These are phyloP conservation scores for Eurosta solidaginis DNA, from an alignment of 1,140 invertebrate genomes.

Conservation along the genomic window DNA sequence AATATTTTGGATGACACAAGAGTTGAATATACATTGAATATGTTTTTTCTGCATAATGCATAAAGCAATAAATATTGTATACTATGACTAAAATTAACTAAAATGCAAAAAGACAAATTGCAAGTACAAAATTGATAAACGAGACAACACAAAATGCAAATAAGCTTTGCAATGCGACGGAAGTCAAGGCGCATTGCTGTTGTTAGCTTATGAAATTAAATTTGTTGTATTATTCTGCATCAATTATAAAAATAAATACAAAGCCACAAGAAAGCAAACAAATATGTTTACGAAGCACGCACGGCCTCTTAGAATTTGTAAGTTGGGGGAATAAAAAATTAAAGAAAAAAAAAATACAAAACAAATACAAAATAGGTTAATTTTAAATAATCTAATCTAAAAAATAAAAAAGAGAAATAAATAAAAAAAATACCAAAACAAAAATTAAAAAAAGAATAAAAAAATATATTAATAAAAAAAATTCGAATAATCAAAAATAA, in stretches of 20 bases:
- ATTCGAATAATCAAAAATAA: neutral
- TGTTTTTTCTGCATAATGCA: neutral
- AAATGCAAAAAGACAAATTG: neutral
- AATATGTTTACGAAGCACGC: neutral
- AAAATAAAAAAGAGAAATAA: neutral
- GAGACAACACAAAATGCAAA: neutral
- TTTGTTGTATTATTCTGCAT: neutral
- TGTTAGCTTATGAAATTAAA: neutral
- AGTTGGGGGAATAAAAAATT: neutral
- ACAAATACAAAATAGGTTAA: neutral
- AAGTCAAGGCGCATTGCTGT: constrained; percentile 20
- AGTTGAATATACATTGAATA: too few relatives aligned
- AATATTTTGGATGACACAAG: too few relatives aligned
- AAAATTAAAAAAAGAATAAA: neutral
- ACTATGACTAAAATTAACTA: neutral
- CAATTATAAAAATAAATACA: neutral
- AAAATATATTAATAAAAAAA: neutral
- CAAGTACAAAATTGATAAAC: neutral
- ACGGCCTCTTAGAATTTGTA: too few relatives aligned
- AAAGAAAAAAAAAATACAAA: neutral
- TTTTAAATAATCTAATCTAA: neutral
- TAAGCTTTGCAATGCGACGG: neutral
- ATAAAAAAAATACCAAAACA: neutral
- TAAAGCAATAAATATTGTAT: too few relatives aligned
- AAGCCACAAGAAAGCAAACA: neutral